Base-by-base conservation (phyloP, 2,113 vertebrate species). In the Apteryx mantelli region DNA sequence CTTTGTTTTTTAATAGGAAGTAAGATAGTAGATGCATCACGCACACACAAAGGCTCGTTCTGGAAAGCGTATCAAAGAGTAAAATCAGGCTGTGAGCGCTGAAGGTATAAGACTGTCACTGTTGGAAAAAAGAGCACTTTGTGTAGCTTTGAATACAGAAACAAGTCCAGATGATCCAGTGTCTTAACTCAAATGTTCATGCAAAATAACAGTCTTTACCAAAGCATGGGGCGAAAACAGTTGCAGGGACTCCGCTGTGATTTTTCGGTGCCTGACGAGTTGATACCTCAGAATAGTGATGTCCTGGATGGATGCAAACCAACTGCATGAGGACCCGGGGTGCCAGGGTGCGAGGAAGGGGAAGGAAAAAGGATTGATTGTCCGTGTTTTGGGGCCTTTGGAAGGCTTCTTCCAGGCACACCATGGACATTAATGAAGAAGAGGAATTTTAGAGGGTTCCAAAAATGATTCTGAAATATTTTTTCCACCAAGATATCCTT, bases 151-250 rank as follows among this genome's bases (percentile, higher is more conserved):
- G 42, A 78, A 42, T 22, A 12, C 3, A 7, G 55, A 38, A 22
- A 63, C 46, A 30, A 25, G 13, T 32, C 26, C 25, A 3, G 10
- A 61, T 0, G 2, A n/a, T 8, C 7, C 22, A 2, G 55, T 1
- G 5, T n/a, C 21, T 48, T 38, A 66, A 12, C 55, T 61, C 71
- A 52, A 30, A 16, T 5, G 3, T 16, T 3, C 7, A 7, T 7
- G 32, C 30, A 13, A 36, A 36, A 38, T n/a, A 58, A 20, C 19
- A 6, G 18, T 2, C 25, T 7, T 32, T 7, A 22, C 20, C 53
- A 32, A 61, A 26, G 19, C 53, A 3, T 2, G 17, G 6, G 8
- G 79, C 13, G 17, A 25, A 21, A 17, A 9, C 0, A 25, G 32
- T 1, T 21, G 44, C 36, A 12, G 34, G 42, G 36, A 17, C 19